Evolutionary conservation across 2,888 invertebrate genomes (phyloP).

Genomic region (Leptinotarsa peninsularis): DNA sequence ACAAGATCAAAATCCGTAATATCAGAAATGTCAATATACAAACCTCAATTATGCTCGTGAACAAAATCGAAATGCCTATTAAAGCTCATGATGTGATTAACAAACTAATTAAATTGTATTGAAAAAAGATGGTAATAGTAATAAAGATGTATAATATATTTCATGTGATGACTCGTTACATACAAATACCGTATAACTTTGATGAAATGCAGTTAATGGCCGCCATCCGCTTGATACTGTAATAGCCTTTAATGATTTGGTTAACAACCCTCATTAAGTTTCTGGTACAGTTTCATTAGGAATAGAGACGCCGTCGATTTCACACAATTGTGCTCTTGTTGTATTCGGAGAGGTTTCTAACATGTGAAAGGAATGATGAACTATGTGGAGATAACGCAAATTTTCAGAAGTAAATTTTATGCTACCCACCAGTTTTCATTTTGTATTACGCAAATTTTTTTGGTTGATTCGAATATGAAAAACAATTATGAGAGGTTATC

Average conservation of each 20-base stretch:
- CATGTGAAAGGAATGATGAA: no score
- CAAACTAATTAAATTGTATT: not conserved
- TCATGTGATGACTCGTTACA: slow-evolving; percentile 13
- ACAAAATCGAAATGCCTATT: slow-evolving; percentile 1
- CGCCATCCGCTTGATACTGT: slow-evolving; percentile 27
- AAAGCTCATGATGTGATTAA: not conserved
- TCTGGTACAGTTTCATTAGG: slow-evolving; percentile 6
- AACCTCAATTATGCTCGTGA: not conserved
- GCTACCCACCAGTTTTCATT: no score
- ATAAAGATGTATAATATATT: slow-evolving; percentile 10
- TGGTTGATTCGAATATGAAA: no score
- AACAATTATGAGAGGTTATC: no score
- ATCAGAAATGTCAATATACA: no score
- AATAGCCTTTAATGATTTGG: slow-evolving; percentile 18
- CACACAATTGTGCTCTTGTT: slow-evolving; percentile 22
- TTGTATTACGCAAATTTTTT: no score
- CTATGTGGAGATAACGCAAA: no score
- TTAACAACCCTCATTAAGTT: slow-evolving; percentile 25
- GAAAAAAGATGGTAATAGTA: slow-evolving; percentile 1
- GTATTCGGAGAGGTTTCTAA: no score
- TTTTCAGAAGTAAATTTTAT: no score
- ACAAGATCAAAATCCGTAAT: no score
- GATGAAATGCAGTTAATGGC: slow-evolving; percentile 27
- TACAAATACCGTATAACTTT: slow-evolving; percentile 18
- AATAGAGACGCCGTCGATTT: slow-evolving; percentile 12